These are phyloP conservation scores for Kuschelorhynchus macadamiae DNA, from an alignment of 2,888 invertebrate genomes.

Conservation along the genomic window DNA sequence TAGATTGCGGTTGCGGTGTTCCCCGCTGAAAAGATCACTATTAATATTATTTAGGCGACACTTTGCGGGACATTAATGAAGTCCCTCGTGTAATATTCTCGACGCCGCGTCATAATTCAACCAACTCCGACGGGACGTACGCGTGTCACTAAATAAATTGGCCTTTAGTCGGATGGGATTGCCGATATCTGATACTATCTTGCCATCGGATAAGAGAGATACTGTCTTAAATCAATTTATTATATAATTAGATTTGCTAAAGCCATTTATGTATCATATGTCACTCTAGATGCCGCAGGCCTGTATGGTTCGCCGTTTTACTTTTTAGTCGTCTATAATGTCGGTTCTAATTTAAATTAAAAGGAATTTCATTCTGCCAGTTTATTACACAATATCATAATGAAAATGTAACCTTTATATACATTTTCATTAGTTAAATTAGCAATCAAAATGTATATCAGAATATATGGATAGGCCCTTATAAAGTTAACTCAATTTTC, in stretches of 20 bases:
- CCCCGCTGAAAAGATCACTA: conserved; percentile 65
- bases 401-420: too few relatives aligned
- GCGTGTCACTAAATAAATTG: conserved; percentile 66
- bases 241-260: conserved; percentile 32
- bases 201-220: conserved; percentile 55
- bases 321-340: too few relatives aligned
- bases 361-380: too few relatives aligned
- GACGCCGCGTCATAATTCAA: conserved; percentile 69
- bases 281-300: neutral
- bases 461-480: too few relatives aligned
- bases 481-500: too few relatives aligned
- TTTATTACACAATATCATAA: too few relatives aligned
- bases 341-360: too few relatives aligned
- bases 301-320: neutral
- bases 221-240: conserved; percentile 47
- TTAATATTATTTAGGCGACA: conserved; percentile 70
- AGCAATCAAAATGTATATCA: too few relatives aligned
- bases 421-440: too few relatives aligned
- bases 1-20: conserved; percentile 50
- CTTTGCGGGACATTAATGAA: conserved; percentile 70
- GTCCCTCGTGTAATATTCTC: conserved; percentile 70
- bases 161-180: conserved; percentile 51
- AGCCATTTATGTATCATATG: conserved; percentile 12
- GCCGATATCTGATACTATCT: conserved; percentile 54
- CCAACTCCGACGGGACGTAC: conserved; percentile 58